Conservation (phyloP, 2,888 invertebrate genomes). For the Lasius fuliginosus region DNA sequence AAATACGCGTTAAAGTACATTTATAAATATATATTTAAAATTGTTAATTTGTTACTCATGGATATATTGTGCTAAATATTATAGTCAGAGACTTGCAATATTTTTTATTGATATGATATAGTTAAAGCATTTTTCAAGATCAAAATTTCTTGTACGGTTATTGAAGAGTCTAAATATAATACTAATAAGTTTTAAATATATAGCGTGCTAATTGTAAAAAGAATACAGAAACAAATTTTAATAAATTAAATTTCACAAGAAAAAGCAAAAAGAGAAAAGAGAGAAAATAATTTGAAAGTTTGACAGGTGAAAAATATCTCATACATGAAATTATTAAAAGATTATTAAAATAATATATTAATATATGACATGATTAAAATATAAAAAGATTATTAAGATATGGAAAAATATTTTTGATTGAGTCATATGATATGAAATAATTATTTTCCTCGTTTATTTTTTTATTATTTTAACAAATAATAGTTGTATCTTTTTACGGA, state of each 20-base stretch:
- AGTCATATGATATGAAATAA: neutral
- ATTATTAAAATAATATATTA: neutral
- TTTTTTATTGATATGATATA: neutral
- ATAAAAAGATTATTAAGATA: neutral
- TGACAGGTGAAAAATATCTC: neutral
- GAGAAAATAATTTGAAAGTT: neutral
- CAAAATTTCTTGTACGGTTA: neutral
- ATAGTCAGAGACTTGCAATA: neutral
- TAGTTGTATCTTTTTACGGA: neutral
- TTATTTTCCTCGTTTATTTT: neutral
- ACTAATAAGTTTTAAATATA: neutral
- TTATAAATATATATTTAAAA: neutral
- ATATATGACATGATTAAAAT: neutral
- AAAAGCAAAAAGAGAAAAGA: neutral
- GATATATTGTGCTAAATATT: neutral
- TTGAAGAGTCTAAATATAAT: neutral
- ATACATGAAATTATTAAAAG: neutral
- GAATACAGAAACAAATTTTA: neutral
- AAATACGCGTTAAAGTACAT: neutral
- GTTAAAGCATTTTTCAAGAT: neutral
- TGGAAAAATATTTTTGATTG: neutral
- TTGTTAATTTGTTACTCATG: neutral
- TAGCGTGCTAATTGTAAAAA: neutral
- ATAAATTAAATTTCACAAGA: neutral
- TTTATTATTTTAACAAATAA: neutral